Evolutionary conservation across 1,140 invertebrate species (phyloP).

Genomic region (Hormaphis cornu): DNA sequence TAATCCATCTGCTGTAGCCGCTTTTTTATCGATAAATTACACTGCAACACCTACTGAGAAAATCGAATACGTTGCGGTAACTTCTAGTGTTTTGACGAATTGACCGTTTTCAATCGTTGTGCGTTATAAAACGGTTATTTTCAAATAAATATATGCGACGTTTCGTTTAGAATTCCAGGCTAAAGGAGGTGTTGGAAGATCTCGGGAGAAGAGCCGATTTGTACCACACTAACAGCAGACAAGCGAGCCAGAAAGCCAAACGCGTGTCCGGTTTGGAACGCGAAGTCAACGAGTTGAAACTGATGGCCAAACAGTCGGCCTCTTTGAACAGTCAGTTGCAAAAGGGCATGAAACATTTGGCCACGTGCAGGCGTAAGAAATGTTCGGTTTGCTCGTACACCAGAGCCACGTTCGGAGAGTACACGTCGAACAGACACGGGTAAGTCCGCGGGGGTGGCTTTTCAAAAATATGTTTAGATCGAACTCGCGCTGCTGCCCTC

Average conservation of each 20-base stretch:
- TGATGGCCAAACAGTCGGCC: constrained; percentile 42
- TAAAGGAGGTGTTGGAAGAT: constrained; percentile 23
- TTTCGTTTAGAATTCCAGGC: constrained; percentile 3
- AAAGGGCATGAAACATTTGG: constrained; percentile 47
- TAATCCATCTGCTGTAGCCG: too few relatives aligned
- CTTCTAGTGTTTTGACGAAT: too few relatives aligned
- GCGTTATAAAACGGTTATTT: too few relatives aligned
- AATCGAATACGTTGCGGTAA: too few relatives aligned
- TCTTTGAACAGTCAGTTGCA: constrained; percentile 46
- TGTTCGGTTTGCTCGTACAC: constrained; percentile 55
- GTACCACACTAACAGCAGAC: constrained; percentile 18
- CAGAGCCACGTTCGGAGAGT: constrained; percentile 50
- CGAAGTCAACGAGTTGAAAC: constrained; percentile 39
- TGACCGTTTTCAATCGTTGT: too few relatives aligned
- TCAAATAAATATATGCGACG: background rate
- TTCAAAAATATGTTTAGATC: background rate
- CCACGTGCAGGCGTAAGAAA: constrained; percentile 47
- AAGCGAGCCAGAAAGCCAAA: constrained; percentile 11
- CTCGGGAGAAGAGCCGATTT: constrained; percentile 6
- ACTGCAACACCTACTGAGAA: too few relatives aligned
- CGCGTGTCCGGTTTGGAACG: constrained; percentile 1
- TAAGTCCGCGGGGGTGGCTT: constrained; percentile 39
- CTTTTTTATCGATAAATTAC: too few relatives aligned
- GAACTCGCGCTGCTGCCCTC: too few relatives aligned
- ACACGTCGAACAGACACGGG: constrained; percentile 44